phyloP scores from a whole-genome alignment of 1,140 invertebrate species.

The Laupala kohalensis region DNA sequence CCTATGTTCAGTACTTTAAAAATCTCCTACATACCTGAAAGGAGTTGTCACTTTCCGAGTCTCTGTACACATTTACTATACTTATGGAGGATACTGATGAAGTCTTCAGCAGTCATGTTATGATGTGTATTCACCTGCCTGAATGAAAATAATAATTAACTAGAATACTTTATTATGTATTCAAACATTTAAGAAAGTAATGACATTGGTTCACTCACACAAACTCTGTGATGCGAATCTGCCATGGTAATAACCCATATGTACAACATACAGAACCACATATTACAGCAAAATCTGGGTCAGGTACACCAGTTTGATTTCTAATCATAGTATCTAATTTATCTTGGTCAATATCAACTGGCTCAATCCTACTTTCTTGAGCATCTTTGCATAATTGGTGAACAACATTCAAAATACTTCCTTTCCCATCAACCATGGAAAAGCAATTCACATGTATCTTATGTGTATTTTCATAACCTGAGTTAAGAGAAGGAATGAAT shows the following conservation, averaged over 20 bases:
- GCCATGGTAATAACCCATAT: constrained; percentile 53
- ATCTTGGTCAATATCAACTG: constrained; percentile 30
- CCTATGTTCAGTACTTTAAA: neutral
- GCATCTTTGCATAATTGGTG: constrained; percentile 1
- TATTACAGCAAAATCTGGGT: constrained; percentile 50
- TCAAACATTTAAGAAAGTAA: neutral
- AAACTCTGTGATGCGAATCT: constrained; percentile 55
- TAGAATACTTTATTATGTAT: neutral
- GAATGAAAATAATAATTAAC: neutral
- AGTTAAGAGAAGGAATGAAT: neutral
- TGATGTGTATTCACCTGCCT: constrained; percentile 4
- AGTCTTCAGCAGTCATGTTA: neutral
- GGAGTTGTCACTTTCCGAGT: neutral
- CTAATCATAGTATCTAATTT: constrained; percentile 34
- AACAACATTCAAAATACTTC: constrained; percentile 5
- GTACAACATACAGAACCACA: constrained; percentile 42
- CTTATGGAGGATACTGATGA: neutral
- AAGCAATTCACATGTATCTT: neutral
- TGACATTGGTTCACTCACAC: constrained; percentile 27
- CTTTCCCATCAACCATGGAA: constrained; percentile 12
- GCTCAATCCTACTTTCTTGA: constrained; percentile 26
- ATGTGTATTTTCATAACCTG: neutral
- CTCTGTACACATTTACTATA: constrained; percentile 2
- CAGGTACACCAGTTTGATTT: constrained; percentile 36
- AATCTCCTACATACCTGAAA: neutral